A percentile compares a stretch with the other conserved stretches of the same genome.
Evolutionary conservation across 2,797 vertebrate species (phyloP).

Genomic region (Catamblyrhynchus diadema): DNA sequence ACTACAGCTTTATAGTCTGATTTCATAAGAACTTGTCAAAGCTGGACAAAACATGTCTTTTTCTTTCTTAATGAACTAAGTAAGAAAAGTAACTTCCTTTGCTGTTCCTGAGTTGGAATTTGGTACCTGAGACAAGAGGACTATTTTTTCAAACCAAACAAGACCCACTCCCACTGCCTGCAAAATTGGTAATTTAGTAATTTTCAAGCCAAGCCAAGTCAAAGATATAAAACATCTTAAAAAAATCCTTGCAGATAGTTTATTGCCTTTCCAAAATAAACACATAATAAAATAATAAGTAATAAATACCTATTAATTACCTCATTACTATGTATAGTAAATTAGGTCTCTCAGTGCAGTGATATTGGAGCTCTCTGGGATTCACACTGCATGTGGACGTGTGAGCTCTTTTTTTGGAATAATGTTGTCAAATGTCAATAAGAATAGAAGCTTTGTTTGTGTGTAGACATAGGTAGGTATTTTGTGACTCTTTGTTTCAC

Average conservation of each 20-base stretch:
- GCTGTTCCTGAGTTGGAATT: neutral
- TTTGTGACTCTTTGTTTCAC: neutral
- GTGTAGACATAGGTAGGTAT: neutral
- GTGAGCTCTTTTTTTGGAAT: neutral
- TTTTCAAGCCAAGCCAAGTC: neutral
- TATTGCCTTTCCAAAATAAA: constrained; percentile 20
- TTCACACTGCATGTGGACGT: neutral
- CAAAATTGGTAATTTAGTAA: neutral
- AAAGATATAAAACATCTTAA: neutral
- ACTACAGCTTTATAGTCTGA: neutral
- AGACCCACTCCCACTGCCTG: neutral
- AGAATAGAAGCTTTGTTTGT: neutral
- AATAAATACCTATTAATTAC: neutral
- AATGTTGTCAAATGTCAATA: neutral
- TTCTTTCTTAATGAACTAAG: neutral
- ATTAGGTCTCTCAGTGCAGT: neutral
- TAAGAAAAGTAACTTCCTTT: neutral
- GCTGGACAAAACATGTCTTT: neutral
- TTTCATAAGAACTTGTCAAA: neutral
- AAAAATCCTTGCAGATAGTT: neutral
- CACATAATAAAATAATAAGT: neutral
- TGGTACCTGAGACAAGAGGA: neutral
- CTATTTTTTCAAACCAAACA: neutral
- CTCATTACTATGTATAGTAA: neutral
- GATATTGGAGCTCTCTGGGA: neutral